These are phyloP conservation scores for Columba janthina DNA, from an alignment of 2,113 vertebrate species.

Conservation along the genomic window DNA sequence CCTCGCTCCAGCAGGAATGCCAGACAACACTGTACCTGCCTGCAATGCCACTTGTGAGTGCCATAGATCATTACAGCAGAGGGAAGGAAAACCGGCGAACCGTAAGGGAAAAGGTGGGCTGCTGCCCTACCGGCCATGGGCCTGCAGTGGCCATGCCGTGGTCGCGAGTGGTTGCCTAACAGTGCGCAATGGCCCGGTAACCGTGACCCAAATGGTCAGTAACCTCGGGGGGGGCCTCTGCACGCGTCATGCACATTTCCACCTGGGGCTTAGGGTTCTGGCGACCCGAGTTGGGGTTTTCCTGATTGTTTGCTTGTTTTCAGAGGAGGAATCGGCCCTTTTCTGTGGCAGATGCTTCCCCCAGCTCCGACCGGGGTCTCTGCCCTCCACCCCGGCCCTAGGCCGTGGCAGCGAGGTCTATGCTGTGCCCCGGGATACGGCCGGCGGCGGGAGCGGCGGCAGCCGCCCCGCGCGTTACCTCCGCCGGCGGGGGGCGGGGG, in stretches of 20 bases:
- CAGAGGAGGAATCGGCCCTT: background rate
- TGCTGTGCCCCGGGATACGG: too few species aligned
- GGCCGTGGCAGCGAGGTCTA: too few species aligned
- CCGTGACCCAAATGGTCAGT: rapidly evolving
- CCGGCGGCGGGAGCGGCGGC: too few species aligned
- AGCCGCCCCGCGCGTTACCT: too few species aligned
- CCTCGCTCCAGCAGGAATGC: rapidly evolving
- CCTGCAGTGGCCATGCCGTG: rapidly evolving
- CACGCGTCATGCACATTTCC: rapidly evolving
- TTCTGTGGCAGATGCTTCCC: too few species aligned
- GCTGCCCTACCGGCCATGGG: background rate
- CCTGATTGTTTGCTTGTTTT: rapidly evolving
- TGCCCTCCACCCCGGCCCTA: too few species aligned
- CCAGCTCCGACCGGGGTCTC: too few species aligned
- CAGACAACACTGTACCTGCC: rapidly evolving
- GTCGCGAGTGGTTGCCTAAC: rapidly evolving
- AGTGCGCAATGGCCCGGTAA: rapidly evolving
- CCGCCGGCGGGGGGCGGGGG: too few species aligned
- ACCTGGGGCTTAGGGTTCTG: background rate
- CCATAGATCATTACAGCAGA: rapidly evolving
- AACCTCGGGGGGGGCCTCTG: background rate
- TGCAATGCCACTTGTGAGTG: rapidly evolving
- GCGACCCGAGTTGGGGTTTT: background rate
- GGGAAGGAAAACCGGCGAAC: background rate
- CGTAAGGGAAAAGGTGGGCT: background rate